A percentile compares a stretch with the other conserved stretches of the same genome.
These are phyloP conservation scores for Aleiodes sp. DNA, from an alignment of 1,140 invertebrate genomes.

Conservation along the genomic window DNA sequence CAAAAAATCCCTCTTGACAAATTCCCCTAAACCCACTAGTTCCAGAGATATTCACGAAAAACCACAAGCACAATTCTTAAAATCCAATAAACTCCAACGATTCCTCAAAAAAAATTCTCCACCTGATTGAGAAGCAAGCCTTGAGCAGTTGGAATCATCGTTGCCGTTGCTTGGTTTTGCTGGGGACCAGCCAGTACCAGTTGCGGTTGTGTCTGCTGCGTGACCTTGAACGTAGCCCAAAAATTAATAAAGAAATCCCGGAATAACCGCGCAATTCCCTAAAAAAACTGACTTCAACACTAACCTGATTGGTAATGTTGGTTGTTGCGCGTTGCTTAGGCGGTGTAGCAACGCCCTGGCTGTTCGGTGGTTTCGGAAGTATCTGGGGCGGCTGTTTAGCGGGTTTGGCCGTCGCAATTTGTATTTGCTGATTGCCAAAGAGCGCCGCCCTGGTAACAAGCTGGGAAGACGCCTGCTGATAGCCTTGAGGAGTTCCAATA, in stretches of 20 bases:
- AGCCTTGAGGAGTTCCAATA: conserved; percentile 60
- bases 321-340: conserved; percentile 61
- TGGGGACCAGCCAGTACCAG: conserved; percentile 61
- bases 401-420: conserved; percentile 60
- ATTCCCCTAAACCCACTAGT: too few relatives aligned
- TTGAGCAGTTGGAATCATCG: conserved; percentile 64
- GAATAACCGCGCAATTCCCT: too few relatives aligned
- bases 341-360: conserved; percentile 55
- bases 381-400: conserved; percentile 64
- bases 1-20: too few relatives aligned
- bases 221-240: conserved; percentile 46
- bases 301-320: conserved; percentile 62
- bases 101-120: too few relatives aligned
- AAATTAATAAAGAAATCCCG: too few relatives aligned
- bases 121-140: conserved; percentile 64
- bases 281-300: conserved; percentile 3
- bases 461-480: conserved; percentile 57
- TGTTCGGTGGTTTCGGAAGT: conserved; percentile 61
- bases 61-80: too few relatives aligned
- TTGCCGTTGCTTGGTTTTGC: conserved; percentile 56
- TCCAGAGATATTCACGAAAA: too few relatives aligned
- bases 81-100: too few relatives aligned
- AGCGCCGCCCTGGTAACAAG: conserved; percentile 59
- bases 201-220: conserved; percentile 63
- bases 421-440: conserved; percentile 65